These are phyloP conservation scores for Zygaena filipendulae DNA, from an alignment of 2,888 invertebrate species.

Conservation along the genomic window DNA sequence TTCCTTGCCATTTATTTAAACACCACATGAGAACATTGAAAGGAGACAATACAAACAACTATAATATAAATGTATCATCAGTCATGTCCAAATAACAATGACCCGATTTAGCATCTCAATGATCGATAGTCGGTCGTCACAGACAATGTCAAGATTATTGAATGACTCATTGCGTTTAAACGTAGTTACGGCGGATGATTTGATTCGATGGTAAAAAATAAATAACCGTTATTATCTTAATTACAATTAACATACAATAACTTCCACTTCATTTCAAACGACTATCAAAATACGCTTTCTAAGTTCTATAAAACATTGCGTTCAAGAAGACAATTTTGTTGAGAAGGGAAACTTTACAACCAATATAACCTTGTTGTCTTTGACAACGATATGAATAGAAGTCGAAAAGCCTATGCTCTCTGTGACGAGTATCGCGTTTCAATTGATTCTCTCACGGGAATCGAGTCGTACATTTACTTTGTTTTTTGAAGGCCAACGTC, in stretches of 20 bases:
- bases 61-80: not conserved
- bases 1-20: slow-evolving; percentile 30
- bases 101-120: slow-evolving; percentile 13
- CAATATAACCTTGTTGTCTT: too few relatives aligned
- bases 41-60: too few relatives aligned
- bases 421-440: too few relatives aligned
- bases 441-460: too few relatives aligned
- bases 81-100: not conserved
- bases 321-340: not conserved
- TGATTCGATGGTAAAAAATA: too few relatives aligned
- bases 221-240: slow-evolving; percentile 14
- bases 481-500: too few relatives aligned
- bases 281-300: slow-evolving; percentile 22
- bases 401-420: too few relatives aligned
- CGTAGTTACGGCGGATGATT: slow-evolving; percentile 4
- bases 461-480: too few relatives aligned
- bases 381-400: too few relatives aligned
- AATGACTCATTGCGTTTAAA: slow-evolving; percentile 20
- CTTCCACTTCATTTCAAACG: slow-evolving; percentile 13
- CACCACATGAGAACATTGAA: not conserved
- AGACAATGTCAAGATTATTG: slow-evolving; percentile 16
- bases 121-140: slow-evolving; percentile 15
- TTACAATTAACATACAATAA: slow-evolving; percentile 28
- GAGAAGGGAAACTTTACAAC: too few relatives aligned
- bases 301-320: slow-evolving; percentile 2